Evolutionary conservation across 2,888 invertebrate species (phyloP).

Genomic region (Asteroscopus sphinx): DNA sequence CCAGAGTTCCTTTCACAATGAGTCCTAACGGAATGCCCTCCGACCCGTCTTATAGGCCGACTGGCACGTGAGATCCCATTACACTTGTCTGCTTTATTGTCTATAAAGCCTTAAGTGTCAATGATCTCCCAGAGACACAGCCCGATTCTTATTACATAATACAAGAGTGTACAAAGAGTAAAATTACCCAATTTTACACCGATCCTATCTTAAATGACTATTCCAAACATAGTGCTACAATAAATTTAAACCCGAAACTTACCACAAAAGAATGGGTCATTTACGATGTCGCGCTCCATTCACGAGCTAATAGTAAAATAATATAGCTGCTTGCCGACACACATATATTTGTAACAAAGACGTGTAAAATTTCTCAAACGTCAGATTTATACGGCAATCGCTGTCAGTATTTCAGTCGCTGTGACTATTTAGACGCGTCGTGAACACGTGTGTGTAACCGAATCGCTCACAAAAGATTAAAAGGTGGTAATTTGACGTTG

Average conservation of each 20-base stretch:
- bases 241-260: constrained; percentile 76
- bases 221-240: constrained; percentile 68
- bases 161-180: constrained; percentile 58
- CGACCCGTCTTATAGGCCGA: constrained; percentile 72
- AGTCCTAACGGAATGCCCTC: constrained; percentile 70
- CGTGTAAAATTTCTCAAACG: constrained; percentile 86
- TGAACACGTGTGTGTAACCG: constrained; percentile 86
- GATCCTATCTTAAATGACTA: constrained; percentile 65
- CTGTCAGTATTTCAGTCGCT: constrained; percentile 76
- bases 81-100: constrained; percentile 81
- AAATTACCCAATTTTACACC: constrained; percentile 65
- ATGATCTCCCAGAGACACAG: constrained; percentile 68
- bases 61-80: constrained; percentile 78
- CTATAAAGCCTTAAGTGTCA: constrained; percentile 84
- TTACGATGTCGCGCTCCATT: constrained; percentile 80
- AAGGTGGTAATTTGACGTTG: constrained; percentile 89
- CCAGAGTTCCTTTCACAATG: constrained; percentile 49
- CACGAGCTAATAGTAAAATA: constrained; percentile 79
- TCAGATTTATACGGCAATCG: constrained; percentile 83
- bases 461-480: constrained; percentile 87
- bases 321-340: constrained; percentile 75
- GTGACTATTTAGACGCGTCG: constrained; percentile 68
- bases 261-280: constrained; percentile 76
- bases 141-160: constrained; percentile 67
- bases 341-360: constrained; percentile 83